Conservation (phyloP, 1,140 invertebrate species). For the Halictus rubicundus region DNA sequence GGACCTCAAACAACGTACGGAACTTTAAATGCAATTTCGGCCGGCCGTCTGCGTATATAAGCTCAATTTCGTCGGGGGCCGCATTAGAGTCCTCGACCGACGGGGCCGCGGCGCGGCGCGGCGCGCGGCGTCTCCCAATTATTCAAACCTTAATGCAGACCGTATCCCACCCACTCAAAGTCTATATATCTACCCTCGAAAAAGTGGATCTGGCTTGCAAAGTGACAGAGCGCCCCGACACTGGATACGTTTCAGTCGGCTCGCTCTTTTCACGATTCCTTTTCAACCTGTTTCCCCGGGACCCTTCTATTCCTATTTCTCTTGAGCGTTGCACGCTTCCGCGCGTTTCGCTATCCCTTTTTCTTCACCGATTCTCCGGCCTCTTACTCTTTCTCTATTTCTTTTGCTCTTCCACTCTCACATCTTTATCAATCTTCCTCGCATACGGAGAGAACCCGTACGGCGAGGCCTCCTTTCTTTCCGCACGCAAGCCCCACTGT, state of each 20-base stretch:
- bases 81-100: constrained; percentile 44
- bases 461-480: not conserved
- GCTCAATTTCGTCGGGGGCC: constrained; percentile 43
- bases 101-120: not conserved
- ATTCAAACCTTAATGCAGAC: constrained; percentile 51
- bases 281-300: constrained; percentile 18
- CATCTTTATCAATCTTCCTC: constrained; percentile 29
- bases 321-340: not conserved
- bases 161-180: constrained; percentile 34
- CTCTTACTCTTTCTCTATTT: not conserved
- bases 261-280: constrained; percentile 40
- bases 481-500: constrained; percentile 37
- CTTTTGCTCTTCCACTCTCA: not conserved
- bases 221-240: constrained; percentile 35
- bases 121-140: constrained; percentile 31
- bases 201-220: constrained; percentile 55
- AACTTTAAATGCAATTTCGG: constrained; percentile 48
- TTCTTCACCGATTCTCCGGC: not conserved
- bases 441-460: not conserved
- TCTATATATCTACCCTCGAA: constrained; percentile 28
- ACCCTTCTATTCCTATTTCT: constrained; percentile 19
- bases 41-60: constrained; percentile 20
- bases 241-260: constrained; percentile 34
- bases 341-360: not conserved
- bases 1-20: constrained; percentile 41